Evolutionary conservation across 2,113 vertebrate species (phyloP), one percentile per base, ranked within the genome.

Genomic region (Pterophyllum scalare): DNA sequence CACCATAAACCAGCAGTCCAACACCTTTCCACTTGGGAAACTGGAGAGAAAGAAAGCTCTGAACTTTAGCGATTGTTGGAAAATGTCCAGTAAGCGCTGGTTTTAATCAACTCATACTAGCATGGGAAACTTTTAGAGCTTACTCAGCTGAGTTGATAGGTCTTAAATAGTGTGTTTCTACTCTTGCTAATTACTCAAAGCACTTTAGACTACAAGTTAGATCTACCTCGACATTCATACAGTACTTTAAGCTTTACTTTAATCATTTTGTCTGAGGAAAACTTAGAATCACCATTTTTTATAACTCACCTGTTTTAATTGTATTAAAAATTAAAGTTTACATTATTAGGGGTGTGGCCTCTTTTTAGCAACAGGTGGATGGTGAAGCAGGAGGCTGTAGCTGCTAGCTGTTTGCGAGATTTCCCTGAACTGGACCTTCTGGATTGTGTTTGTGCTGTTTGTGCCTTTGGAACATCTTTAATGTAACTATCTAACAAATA

Each of bases 1-100:
- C 96, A 97, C 97, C 95, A 96, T 97, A 88, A 95, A 93, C 98
- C 98, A 99, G 92, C 94, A 95, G 92, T 99, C 98, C 95, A 99
- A 94, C 89, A 97, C 97, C 89, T 95, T 96, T 90, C 98, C 98
- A 61, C n/a, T 17, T 12, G 93, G 96, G 95, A 93, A 87, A 96
- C 97, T 97, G 97, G 92, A n/a, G n/a, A 28, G 64, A 60, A 28
- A 24, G 1, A 22, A 14, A n/a, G 17, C 31, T 7, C 38, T 74
- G 24, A 28, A 46, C 3, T 5, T n/a, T 26, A 3, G 8, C 14
- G 5, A 58, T n/a, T 28, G n/a, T 43, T 11, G 20, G 19, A 59
- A 46, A 8, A 56, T 3, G 20, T 78, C 9, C 22, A 49, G 19
- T 14, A 28, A 7, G 14, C 65, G 6, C 24, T 26, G 5, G 5